Evolutionary conservation across 1,140 invertebrate genomes (phyloP).

Genomic region (Dendroctonus ponderosae): DNA sequence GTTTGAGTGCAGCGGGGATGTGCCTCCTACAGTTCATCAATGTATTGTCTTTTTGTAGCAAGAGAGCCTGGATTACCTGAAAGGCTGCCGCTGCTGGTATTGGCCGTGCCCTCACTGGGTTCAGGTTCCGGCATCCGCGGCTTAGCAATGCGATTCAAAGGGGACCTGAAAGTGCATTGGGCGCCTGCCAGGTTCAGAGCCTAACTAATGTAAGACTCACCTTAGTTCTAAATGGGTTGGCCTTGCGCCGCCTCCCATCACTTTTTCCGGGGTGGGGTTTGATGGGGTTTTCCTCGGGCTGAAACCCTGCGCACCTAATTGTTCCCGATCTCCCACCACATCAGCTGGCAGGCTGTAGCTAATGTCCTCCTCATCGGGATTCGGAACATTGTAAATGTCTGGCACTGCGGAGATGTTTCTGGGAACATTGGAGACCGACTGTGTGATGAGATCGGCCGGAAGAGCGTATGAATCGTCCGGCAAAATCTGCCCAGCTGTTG

Average conservation of each 20-base stretch:
- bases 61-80: conserved; percentile 11
- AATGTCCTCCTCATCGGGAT: conserved; percentile 44
- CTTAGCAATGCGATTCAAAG: conserved; percentile 43
- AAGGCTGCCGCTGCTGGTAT: conserved; percentile 28
- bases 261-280: conserved; percentile 29
- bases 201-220: conserved; percentile 25
- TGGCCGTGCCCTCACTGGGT: conserved; percentile 21
- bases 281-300: conserved; percentile 32
- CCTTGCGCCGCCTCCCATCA: conserved; percentile 27
- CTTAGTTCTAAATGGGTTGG: conserved; percentile 49
- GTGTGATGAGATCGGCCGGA: conserved; percentile 46
- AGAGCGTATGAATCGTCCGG: conserved; percentile 49
- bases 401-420: conserved; percentile 35
- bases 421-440: conserved; percentile 28
- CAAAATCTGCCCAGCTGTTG: conserved; percentile 42
- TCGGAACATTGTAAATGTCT: conserved; percentile 41
- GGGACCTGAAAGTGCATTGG: conserved; percentile 36
- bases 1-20: conserved; percentile 50
- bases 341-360: conserved; percentile 49
- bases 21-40: conserved; percentile 11
- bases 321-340: conserved; percentile 32
- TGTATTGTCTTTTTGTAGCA: background rate
- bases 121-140: conserved; percentile 46
- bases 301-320: conserved; percentile 18
- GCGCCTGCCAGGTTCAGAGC: too few relatives aligned